A percentile compares a stretch with the other conserved stretches of the same genome.
phyloP scores from a whole-genome alignment of 1,140 invertebrate species.

The Drosophila sucinea region DNA sequence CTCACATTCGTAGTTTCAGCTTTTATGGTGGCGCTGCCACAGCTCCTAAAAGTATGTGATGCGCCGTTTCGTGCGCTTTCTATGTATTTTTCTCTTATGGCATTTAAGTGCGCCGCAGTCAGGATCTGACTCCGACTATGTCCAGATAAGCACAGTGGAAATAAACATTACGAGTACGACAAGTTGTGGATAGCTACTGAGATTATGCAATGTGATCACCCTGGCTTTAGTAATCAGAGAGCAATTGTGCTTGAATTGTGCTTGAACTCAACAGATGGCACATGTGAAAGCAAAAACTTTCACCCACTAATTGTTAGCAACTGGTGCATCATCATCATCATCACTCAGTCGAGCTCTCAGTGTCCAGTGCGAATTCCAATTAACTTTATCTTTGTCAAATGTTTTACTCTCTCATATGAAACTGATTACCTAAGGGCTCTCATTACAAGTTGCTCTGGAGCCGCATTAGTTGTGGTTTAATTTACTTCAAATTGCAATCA shows the following conservation, averaged over 20 bases:
- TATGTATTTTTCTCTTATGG: conserved; percentile 52
- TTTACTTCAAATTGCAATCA: no score
- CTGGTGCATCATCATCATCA: conserved; percentile 2
- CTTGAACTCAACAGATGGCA: conserved; percentile 2
- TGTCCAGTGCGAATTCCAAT: conserved; percentile 10
- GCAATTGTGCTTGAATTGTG: conserved; percentile 2
- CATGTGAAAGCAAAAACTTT: background rate
- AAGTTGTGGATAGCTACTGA: conserved; percentile 10
- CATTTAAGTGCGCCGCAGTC: conserved; percentile 57
- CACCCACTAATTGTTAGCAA: conserved; percentile 7
- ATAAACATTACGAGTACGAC: conserved; percentile 64
- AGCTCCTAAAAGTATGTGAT: conserved; percentile 65
- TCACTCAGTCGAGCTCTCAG: no score
- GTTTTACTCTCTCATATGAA: no score
- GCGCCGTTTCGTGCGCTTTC: conserved; percentile 50
- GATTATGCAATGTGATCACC: conserved; percentile 55
- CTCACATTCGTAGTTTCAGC: conserved; percentile 47
- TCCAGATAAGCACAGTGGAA: conserved; percentile 78
- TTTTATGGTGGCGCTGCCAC: conserved; percentile 36
- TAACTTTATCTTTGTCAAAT: conserved; percentile 1
- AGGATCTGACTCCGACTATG: conserved; percentile 32
- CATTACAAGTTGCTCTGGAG: no score
- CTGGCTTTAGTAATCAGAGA: conserved; percentile 38
- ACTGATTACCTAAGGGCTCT: no score
- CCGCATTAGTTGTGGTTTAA: no score